Evolutionary conservation across 2,113 vertebrate species (phyloP), one percentile per base, ranked within the genome.

Genomic region (Proteles cristata): DNA sequence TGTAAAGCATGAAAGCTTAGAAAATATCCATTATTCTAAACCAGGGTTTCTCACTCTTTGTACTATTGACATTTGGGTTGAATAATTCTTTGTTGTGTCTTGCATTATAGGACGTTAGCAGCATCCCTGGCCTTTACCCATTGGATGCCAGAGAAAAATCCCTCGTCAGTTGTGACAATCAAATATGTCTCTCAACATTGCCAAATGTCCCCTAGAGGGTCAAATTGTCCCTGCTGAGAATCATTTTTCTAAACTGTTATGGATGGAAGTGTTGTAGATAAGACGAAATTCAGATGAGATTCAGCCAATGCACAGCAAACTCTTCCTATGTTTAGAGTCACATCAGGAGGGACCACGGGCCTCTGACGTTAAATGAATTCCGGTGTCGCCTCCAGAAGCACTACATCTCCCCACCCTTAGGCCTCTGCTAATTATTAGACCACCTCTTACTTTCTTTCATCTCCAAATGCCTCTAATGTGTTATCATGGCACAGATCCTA

Each of bases 391-490:
- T 94, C 77, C 71, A 50, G 68, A 96, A 88, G 45, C 77, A 53
- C 55, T 53, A 23, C 92, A 53, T 80, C 92, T 90, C 93, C 79
- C 65, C 7, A 43, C 88, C 94, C 83, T 79, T 90, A 71, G 63
- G 63, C 35, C 74, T 81, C 91, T 96, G 93, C 95, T 98, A 88
- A 97, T 97, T 95, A 97, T 94, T 86, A 97, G 97, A 89, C 85
- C 86, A 86, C 94, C 94, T 93, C 92, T 97, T 97, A 84, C 96
- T 97, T 92, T 82, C 95, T 96, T 97, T 97, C 96, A 97, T 97
- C 97, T 97, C 94, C 97, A 97, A 95, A 98, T 95, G 90, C 95
- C 96, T 98, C 97, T 98, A 97, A 98, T 97, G 97, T 92, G 90
- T 97, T 97, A 97, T 96, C 91, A 68, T 98, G 97, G 98, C 98